Conservation (phyloP, 2,888 invertebrate genomes). For the Seira sanloemensis region DNA sequence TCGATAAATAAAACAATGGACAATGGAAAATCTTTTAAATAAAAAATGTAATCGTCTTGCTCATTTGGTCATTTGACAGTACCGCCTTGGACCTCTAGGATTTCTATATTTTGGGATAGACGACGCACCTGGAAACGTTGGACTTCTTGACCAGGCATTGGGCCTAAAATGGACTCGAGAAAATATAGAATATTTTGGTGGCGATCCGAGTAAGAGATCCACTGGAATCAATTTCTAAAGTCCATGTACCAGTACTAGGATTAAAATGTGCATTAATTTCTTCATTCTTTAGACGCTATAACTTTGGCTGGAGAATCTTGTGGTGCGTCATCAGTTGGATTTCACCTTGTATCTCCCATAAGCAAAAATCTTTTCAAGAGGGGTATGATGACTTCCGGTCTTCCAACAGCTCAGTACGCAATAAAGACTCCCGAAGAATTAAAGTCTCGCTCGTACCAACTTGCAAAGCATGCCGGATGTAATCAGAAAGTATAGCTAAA, state of each 20-base stretch:
- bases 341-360: constrained; percentile 57
- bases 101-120: constrained; percentile 65
- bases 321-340: constrained; percentile 55
- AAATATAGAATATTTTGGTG: constrained; percentile 67
- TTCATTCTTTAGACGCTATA: constrained; percentile 57
- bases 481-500: constrained; percentile 18
- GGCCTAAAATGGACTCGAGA: constrained; percentile 60
- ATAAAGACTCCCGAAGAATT: constrained; percentile 15
- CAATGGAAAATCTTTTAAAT: not conserved
- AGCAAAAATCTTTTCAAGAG: constrained; percentile 56
- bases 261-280: too few species aligned
- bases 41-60: too few species aligned
- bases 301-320: constrained; percentile 67
- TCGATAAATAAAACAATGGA: not conserved
- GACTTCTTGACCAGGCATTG: constrained; percentile 64
- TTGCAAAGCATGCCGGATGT: constrained; percentile 53
- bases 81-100: constrained; percentile 67
- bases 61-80: constrained; percentile 48
- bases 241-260: not conserved
- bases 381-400: constrained; percentile 53
- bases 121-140: constrained; percentile 69
- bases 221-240: not conserved
- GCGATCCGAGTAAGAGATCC: constrained; percentile 55
- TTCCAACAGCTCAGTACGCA: constrained; percentile 23
- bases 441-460: constrained; percentile 17